Evolutionary conservation across 2,113 vertebrate species (phyloP), one percentile per base, ranked within the genome.

Genomic region (Bombycilla garrulus): DNA sequence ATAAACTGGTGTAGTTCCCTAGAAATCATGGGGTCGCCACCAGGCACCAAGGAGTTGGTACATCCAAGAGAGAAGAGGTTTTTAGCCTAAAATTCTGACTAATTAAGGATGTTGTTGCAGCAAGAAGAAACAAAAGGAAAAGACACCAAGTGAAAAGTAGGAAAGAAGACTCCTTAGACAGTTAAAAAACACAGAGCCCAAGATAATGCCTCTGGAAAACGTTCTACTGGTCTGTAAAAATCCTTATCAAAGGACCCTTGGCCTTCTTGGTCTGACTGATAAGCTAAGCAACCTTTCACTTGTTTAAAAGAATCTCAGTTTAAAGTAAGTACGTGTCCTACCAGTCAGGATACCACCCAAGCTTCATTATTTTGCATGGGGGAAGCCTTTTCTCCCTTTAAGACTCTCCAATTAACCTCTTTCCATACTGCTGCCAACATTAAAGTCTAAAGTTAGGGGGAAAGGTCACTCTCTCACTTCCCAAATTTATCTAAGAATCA

Each of bases 31-130:
- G 25, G 44, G 10, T 7, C 2, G 11, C n/a, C 35, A 28, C 58
- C 42, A 36, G 21, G 48, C 2, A 23, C 14, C 36, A 15, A n/a
- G 22, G 10, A 6, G 4, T 25, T 0, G 1, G 38, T 0, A 47
- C 21, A 5, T 2, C 25, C 20, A 44, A 78, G 45, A 56, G 29
- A 14, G 14, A 18, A 33, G 1, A 56, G 31, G 11, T 11, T 53
- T 81, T 33, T 26, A 48, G 26, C 28, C 42, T 7, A 15, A 47
- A 50, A 87, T 11, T 53, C 20, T 42, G 36, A 15, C 23, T 11
- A 56, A 28, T 21, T 12, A 38, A 67, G 31, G 8, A 24, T 18
- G 31, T 3, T 62, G 42, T 13, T 56, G 48, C 35, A 74, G 45
- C 35, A n/a, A 24, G 40, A 47, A 54, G 45, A 64, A 70, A 84